These are phyloP conservation scores for Macrobrachium rosenbergii DNA, from an alignment of 1,140 invertebrate species.

Conservation along the genomic window DNA sequence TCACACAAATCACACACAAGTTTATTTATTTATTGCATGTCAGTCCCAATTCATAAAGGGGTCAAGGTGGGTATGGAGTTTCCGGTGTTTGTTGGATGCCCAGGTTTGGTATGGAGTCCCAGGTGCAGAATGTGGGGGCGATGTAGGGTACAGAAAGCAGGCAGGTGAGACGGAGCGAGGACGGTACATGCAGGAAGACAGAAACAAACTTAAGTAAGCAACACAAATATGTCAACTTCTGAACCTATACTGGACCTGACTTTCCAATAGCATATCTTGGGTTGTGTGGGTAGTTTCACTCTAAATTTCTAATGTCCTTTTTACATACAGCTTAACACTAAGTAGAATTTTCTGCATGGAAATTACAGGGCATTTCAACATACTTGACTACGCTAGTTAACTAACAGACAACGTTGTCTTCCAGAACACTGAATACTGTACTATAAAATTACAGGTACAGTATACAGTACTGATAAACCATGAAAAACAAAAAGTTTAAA, in stretches of 20 bases:
- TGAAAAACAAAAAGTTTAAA: too few species aligned
- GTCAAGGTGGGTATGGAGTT: constrained; percentile 20
- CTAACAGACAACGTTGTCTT: too few species aligned
- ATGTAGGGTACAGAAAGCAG: constrained; percentile 51
- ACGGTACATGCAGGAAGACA: constrained; percentile 57
- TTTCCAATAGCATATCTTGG: background rate
- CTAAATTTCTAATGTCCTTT: background rate
- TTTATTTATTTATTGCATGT: constrained; percentile 17
- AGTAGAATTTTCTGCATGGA: too few species aligned
- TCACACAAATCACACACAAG: constrained; percentile 30
- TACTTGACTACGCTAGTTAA: too few species aligned
- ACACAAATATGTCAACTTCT: constrained; percentile 5
- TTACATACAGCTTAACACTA: too few species aligned
- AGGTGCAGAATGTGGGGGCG: constrained; percentile 48
- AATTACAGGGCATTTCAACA: too few species aligned
- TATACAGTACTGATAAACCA: too few species aligned
- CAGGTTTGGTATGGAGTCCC: constrained; percentile 36
- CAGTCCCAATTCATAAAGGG: constrained; percentile 23
- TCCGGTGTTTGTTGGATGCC: constrained; percentile 31
- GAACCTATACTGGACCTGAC: background rate
- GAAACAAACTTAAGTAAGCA: constrained; percentile 38
- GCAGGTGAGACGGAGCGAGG: constrained; percentile 46
- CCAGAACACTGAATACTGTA: too few species aligned
- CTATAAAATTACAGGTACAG: too few species aligned
- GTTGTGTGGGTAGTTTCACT: background rate